A percentile compares a stretch with the other conserved stretches of the same genome.
These are phyloP conservation scores for Danaus melanippus DNA, from an alignment of 1,140 invertebrate species.

Conservation along the genomic window DNA sequence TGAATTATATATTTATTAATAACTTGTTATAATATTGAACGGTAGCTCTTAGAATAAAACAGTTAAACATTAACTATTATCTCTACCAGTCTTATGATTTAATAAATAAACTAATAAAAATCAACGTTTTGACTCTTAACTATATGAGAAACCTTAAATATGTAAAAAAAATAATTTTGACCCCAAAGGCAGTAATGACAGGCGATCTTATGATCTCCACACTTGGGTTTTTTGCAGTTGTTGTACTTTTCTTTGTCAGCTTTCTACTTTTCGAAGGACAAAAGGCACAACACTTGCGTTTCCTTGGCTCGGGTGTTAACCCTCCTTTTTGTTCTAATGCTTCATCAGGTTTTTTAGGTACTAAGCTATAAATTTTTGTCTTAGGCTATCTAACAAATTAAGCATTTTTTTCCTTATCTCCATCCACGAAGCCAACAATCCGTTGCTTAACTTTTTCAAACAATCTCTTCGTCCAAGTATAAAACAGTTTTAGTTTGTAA, in stretches of 20 bases:
- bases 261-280: conserved; percentile 25
- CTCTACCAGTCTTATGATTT: no score
- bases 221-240: conserved; percentile 19
- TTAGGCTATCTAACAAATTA: conserved; percentile 12
- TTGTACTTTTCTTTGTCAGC: conserved; percentile 17
- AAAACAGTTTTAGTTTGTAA: no score
- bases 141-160: no score
- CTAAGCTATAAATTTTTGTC: conserved; percentile 15
- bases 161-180: no score
- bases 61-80: no score
- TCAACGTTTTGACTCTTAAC: no score
- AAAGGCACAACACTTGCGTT: conserved; percentile 24
- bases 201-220: conserved; percentile 19
- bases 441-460: conserved; percentile 8
- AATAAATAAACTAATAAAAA: no score
- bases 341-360: conserved; percentile 1
- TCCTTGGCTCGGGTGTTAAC: conserved; percentile 16
- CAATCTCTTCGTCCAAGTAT: conserved; percentile 3
- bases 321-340: conserved; percentile 4
- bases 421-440: conserved; percentile 17
- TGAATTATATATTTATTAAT: no score
- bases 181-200: no score
- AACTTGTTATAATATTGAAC: no score
- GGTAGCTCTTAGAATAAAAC: no score
- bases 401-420: conserved; percentile 6